Conservation (phyloP, 2,888 invertebrate species). For the Cephonodes hylas region DNA sequence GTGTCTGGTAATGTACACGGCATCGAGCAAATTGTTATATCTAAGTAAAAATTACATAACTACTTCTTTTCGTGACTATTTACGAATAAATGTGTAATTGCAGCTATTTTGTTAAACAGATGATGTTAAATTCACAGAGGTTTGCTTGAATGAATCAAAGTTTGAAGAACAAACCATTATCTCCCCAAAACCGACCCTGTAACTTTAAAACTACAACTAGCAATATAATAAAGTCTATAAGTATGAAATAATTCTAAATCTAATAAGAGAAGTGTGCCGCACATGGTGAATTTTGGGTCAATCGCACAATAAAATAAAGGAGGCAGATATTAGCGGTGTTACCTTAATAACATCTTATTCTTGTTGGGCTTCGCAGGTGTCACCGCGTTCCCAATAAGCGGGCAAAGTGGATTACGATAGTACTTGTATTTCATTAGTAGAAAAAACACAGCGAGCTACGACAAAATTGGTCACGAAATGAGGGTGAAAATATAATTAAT, state of each 20-base stretch:
- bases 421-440: conserved; percentile 19
- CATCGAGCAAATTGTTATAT: too few species aligned
- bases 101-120: too few species aligned
- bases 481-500: background rate
- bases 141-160: too few species aligned
- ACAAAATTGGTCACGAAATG: conserved; percentile 11
- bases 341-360: conserved; percentile 32
- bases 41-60: too few species aligned
- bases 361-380: conserved; percentile 52
- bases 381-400: conserved; percentile 41
- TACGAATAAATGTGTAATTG: too few species aligned
- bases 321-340: conserved; percentile 26
- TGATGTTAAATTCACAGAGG: too few species aligned
- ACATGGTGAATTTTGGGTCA: conserved; percentile 23
- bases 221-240: too few species aligned
- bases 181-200: too few species aligned
- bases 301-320: conserved; percentile 20
- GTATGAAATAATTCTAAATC: background rate
- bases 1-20: too few species aligned
- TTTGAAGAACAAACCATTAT: too few species aligned
- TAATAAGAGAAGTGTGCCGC: background rate
- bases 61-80: too few species aligned
- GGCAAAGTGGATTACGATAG: conserved; percentile 46
- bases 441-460: background rate
- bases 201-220: too few species aligned